A percentile compares a stretch with the other conserved stretches of the same genome.
These are phyloP conservation scores for Pseudopodoces humilis DNA, from an alignment of 2,113 vertebrate genomes.

Conservation along the genomic window DNA sequence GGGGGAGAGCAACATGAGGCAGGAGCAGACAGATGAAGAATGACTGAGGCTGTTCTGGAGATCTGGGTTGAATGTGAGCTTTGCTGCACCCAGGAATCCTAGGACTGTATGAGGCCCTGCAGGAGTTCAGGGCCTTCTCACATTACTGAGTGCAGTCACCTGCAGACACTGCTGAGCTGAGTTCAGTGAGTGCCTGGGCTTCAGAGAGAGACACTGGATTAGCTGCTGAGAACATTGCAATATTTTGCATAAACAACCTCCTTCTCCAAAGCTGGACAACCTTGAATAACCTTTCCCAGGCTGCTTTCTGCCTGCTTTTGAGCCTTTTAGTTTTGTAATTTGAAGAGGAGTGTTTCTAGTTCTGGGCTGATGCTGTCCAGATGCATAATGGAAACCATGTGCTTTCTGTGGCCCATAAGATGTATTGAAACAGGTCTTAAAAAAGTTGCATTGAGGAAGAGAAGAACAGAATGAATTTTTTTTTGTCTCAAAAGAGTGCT, in stretches of 20 bases:
- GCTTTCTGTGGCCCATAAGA: background rate
- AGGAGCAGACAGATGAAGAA: background rate
- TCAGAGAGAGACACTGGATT: background rate
- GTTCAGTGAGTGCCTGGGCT: background rate
- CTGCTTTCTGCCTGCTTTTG: background rate
- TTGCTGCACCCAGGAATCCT: background rate
- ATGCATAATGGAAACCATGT: background rate
- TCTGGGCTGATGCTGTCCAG: background rate
- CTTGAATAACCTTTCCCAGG: background rate
- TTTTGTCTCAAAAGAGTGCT: background rate
- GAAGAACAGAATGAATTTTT: background rate
- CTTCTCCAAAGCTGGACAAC: background rate
- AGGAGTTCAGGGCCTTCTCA: background rate
- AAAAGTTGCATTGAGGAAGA: background rate
- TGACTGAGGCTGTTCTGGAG: background rate
- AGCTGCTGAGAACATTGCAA: background rate
- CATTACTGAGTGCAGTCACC: background rate
- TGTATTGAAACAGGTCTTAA: background rate
- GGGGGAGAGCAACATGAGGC: background rate
- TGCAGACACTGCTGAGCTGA: background rate
- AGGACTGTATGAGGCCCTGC: accelerated
- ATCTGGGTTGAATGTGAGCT: background rate
- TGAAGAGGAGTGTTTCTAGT: background rate
- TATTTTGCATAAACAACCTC: background rate
- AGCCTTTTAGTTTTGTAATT: background rate